phyloP scores from a whole-genome alignment of 2,888 invertebrate genomes.

The Ctenicera cuprea region DNA sequence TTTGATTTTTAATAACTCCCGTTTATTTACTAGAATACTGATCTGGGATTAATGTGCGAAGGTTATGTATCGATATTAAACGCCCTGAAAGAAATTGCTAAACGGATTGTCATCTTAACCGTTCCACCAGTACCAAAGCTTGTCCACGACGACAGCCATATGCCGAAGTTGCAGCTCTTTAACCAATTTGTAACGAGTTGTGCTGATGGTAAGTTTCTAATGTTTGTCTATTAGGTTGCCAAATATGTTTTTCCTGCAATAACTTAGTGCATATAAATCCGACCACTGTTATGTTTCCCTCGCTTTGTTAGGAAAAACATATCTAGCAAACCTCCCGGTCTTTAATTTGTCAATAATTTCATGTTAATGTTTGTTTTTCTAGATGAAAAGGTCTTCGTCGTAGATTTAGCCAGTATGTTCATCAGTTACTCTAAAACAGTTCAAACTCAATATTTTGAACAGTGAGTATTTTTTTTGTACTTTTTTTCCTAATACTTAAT shows the following conservation, averaged over 20 bases:
- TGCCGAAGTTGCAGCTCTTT: constrained; percentile 18
- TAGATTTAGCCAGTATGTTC: constrained; percentile 24
- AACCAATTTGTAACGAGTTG: constrained; percentile 24
- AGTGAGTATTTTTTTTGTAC: not conserved
- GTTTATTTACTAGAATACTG: constrained; percentile 17
- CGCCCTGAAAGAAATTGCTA: constrained; percentile 18
- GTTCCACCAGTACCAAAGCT: constrained; percentile 47
- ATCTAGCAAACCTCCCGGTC: too few relatives aligned
- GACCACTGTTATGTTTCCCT: constrained; percentile 1
- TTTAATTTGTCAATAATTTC: too few relatives aligned
- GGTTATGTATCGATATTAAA: constrained; percentile 29
- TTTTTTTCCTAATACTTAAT: too few relatives aligned
- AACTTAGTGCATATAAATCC: constrained; percentile 41
- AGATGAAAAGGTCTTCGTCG: constrained; percentile 1
- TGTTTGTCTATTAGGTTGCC: constrained; percentile 37
- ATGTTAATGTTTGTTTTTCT: not conserved
- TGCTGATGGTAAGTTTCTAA: constrained; percentile 23
- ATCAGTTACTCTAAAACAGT: constrained; percentile 20
- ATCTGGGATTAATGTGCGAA: constrained; percentile 7
- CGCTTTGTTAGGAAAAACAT: constrained; percentile 16
- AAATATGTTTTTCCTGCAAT: constrained; percentile 24
- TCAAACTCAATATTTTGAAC: constrained; percentile 12
- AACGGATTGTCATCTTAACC: constrained; percentile 42
- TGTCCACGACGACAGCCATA: not conserved
- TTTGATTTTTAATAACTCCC: not conserved